These are phyloP conservation scores for Anthrax anthrax DNA, from an alignment of 2,888 invertebrate species.

Conservation along the genomic window DNA sequence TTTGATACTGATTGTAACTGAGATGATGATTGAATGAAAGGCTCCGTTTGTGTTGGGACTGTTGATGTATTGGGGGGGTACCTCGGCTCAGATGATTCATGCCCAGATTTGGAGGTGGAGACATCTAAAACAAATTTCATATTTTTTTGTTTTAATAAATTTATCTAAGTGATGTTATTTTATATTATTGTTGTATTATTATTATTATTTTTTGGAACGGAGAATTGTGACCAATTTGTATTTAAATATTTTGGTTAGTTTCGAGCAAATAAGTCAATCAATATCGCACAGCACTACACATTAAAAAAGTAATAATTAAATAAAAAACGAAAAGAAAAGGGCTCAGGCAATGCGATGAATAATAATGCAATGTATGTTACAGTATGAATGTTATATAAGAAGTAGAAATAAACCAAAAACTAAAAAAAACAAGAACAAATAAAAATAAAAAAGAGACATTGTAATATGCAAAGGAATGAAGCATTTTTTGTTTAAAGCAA, in stretches of 20 bases:
- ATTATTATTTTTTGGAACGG: too few relatives aligned
- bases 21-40: constrained; percentile 56
- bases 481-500: background rate
- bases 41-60: constrained; percentile 52
- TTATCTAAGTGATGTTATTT: too few relatives aligned
- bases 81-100: constrained; percentile 34
- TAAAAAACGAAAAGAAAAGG: constrained; percentile 14
- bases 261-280: background rate
- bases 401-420: background rate
- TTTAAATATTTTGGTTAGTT: constrained; percentile 5
- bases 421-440: constrained; percentile 7
- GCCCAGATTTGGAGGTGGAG: constrained; percentile 37
- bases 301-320: constrained; percentile 9
- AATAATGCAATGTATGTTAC: background rate
- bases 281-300: background rate
- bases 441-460: too few relatives aligned
- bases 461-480: constrained; percentile 4
- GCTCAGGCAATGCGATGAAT: constrained; percentile 22
- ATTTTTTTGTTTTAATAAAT: too few relatives aligned
- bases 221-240: too few relatives aligned
- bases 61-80: constrained; percentile 38
- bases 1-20: constrained; percentile 48
- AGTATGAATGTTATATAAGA: background rate
- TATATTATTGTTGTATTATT: too few relatives aligned
- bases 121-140: constrained; percentile 38